A percentile compares a stretch with the other conserved stretches of the same genome.
Evolutionary conservation across 2,888 invertebrate species (phyloP).

Genomic region (Omphaloscelis lunosa): DNA sequence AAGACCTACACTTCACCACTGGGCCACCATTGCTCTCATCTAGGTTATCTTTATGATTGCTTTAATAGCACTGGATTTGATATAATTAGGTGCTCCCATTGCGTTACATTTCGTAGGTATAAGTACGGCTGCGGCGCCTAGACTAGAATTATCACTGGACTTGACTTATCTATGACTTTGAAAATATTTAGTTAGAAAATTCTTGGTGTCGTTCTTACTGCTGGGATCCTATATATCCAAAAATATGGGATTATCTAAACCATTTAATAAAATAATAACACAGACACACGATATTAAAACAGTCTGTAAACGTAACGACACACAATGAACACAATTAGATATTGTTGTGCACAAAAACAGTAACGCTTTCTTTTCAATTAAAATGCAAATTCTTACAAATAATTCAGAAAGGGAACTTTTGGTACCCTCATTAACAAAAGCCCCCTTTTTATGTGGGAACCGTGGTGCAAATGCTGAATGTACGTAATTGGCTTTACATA

Average conservation of each 20-base stretch:
- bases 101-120: not conserved
- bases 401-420: constrained; percentile 81
- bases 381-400: constrained; percentile 84
- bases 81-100: not conserved
- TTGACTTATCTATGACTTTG: not conserved
- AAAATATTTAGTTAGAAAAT: not conserved
- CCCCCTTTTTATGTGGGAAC: constrained; percentile 75
- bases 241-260: not conserved
- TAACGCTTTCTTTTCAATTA: constrained; percentile 81
- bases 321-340: constrained; percentile 37
- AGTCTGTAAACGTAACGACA: constrained; percentile 27
- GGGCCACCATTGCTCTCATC: no score
- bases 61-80: constrained; percentile 19
- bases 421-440: constrained; percentile 81
- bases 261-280: not conserved
- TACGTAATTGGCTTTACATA: constrained; percentile 78
- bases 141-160: no score
- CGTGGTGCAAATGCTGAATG: constrained; percentile 78
- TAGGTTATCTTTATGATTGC: constrained; percentile 46
- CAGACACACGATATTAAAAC: not conserved
- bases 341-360: constrained; percentile 71
- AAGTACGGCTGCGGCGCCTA: no score
- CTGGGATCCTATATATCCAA: not conserved
- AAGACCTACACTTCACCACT: no score
- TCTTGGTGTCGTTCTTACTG: not conserved